Evolutionary conservation across 1,140 invertebrate species (phyloP), one percentile per base, ranked within the genome.

Genomic region (Meloidogyne floridensis): DNA sequence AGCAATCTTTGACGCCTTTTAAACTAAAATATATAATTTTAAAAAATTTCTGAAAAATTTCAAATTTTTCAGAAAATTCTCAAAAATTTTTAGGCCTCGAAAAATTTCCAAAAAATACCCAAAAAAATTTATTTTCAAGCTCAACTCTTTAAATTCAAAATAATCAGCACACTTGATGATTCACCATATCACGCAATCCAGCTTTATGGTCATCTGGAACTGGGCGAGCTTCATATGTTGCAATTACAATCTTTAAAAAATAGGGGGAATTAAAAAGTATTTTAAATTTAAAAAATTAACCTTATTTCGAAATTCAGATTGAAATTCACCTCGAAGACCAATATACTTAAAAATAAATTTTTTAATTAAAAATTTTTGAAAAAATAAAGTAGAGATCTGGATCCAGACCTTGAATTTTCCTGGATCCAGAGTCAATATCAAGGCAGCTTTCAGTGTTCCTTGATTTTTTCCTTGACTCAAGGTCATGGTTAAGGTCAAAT

Each of bases 301-400:
- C 83, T 81, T 71, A 6, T 87, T 86, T 42, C 86, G 76, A 72
- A 87, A 86, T 18, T 86, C 83, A 8, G 76, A 54, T 78, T 88
- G 81, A 81, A 84, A 89, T 47, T 75, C 51, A 18, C 86, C 96
- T 90, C 93, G 93, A n/a, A 98, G 92, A 13, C 96, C 96, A 90
- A 98, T 97, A 89, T 98, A 98, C 89, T 79, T 32, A 79, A 42
- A 32, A 47, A 47, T 15, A 51, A n/a, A 20, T n/a, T n/a, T 5
- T 72, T 59, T 72, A n/a, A 59, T 18, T 20, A 47, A 47, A 47
- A 47, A 47, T 47, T 47, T 47, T 47, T 47, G 4, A 47, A 47
- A 47, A 8, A 47, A 8, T 47, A 47, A 32, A 32, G 32, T 32
- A 32, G 32, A 32, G 32, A 32, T 32, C 32, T 32, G 32, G 20